These are phyloP conservation scores for Brachylomia viminalis DNA, from an alignment of 2,888 invertebrate species.

Conservation along the genomic window DNA sequence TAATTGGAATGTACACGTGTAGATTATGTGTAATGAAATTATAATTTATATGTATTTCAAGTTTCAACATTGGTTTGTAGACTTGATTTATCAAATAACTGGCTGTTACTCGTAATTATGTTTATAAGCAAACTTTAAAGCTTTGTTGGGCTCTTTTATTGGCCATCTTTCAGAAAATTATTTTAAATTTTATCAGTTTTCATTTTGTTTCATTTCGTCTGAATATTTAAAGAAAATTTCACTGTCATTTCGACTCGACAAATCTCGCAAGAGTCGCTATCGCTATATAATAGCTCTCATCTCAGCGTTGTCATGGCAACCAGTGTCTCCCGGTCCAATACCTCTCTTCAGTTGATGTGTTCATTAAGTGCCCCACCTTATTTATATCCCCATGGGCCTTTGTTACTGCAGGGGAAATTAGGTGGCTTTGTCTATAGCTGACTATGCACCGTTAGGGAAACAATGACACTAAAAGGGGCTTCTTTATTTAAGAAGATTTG, in stretches of 20 bases:
- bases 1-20: conserved; percentile 53
- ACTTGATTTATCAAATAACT: conserved; percentile 33
- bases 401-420: conserved; percentile 84
- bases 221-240: background rate
- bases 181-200: too few relatives aligned
- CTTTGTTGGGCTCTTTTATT: background rate
- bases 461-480: conserved; percentile 62
- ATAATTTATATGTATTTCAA: conserved; percentile 48
- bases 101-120: background rate
- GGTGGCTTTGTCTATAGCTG: conserved; percentile 85
- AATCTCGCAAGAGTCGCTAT: background rate
- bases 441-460: conserved; percentile 76
- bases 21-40: conserved; percentile 49
- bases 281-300: conserved; percentile 25
- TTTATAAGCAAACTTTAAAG: background rate
- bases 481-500: conserved; percentile 62
- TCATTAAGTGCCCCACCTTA: conserved; percentile 87
- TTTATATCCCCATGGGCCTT: conserved; percentile 86
- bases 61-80: conserved; percentile 27
- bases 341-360: conserved; percentile 86
- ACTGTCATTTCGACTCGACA: background rate
- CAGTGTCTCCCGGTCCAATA: conserved; percentile 76
- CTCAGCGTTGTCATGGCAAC: conserved; percentile 78
- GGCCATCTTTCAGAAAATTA: too few relatives aligned
- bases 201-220: background rate